Evolutionary conservation across 1,140 invertebrate genomes (phyloP).

Genomic region (Bactericera cockerelli): DNA sequence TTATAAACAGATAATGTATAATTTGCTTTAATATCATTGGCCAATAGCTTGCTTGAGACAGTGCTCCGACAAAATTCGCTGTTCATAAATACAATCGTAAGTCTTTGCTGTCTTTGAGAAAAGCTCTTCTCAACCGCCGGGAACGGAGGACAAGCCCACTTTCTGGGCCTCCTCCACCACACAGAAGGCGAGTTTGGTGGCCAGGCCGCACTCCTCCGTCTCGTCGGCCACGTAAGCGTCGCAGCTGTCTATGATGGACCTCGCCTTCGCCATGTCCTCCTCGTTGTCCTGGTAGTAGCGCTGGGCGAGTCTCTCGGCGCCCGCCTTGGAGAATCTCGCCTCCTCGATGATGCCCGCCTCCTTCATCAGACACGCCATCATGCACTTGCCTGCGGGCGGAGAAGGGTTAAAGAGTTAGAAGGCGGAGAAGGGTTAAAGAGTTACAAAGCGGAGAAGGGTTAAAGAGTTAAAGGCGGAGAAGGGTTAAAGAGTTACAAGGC

Average conservation of each 20-base stretch:
- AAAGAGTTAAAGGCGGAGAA: no score
- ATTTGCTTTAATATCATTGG: no score
- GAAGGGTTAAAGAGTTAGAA: neutral
- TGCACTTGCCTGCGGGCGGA: constrained; percentile 12
- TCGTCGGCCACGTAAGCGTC: constrained; percentile 13
- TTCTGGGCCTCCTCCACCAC: constrained; percentile 18
- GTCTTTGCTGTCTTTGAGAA: no score
- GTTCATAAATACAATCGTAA: no score
- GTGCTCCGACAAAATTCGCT: no score
- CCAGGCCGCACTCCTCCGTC: constrained; percentile 16
- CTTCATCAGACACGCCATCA: constrained; percentile 19
- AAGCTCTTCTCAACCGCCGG: neutral
- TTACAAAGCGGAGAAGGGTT: no score
- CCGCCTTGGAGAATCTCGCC: constrained; percentile 16
- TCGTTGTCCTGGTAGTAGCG: constrained; percentile 14
- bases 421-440: no score
- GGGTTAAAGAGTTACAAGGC: no score
- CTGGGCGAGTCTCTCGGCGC: constrained; percentile 14
- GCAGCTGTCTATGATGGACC: constrained; percentile 15
- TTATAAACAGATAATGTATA: no score
- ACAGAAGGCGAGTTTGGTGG: constrained; percentile 15
- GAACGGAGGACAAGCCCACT: constrained; percentile 6
- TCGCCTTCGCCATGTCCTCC: constrained; percentile 16
- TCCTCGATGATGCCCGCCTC: constrained; percentile 18
- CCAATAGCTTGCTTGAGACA: no score